phyloP scores from a whole-genome alignment of 2,888 invertebrate genomes.

The Petrophora chlorosata region DNA sequence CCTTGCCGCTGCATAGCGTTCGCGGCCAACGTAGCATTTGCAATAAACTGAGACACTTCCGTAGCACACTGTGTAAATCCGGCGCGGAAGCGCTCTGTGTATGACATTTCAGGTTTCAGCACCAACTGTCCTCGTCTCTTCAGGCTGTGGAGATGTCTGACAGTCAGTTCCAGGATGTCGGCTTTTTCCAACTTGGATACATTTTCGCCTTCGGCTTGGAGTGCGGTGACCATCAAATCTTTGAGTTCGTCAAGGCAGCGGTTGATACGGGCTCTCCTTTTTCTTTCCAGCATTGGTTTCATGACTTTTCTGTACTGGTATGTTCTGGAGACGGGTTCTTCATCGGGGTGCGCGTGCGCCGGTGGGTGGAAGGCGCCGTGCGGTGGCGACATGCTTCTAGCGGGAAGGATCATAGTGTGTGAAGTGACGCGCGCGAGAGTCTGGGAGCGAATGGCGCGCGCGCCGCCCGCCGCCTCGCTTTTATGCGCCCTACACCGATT shows the following conservation, averaged over 20 bases:
- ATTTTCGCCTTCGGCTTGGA: constrained; percentile 94
- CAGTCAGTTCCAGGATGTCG: constrained; percentile 93
- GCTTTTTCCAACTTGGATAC: constrained; percentile 94
- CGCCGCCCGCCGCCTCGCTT: constrained; percentile 66
- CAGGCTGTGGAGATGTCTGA: constrained; percentile 92
- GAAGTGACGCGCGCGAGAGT: constrained; percentile 70
- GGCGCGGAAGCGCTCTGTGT: constrained; percentile 92
- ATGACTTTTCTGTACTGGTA: constrained; percentile 97
- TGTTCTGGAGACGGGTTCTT: constrained; percentile 91
- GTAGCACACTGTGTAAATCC: constrained; percentile 95
- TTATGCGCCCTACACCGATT: constrained; percentile 81
- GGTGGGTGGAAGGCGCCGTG: constrained; percentile 80
- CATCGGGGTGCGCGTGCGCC: constrained; percentile 70
- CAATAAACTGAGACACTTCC: constrained; percentile 89
- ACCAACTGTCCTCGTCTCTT: constrained; percentile 86
- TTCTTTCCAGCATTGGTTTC: constrained; percentile 95
- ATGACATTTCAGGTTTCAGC: constrained; percentile 86
- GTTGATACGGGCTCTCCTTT: constrained; percentile 94
- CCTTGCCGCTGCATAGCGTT: constrained; percentile 86
- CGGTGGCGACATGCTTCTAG: constrained; percentile 78
- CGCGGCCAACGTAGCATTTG: constrained; percentile 88
- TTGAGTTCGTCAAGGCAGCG: constrained; percentile 95
- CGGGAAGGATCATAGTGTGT: constrained; percentile 73
- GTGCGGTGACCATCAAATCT: constrained; percentile 93
- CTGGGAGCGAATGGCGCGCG: constrained; percentile 79